A percentile compares a stretch with the other conserved stretches of the same genome.
Conservation (phyloP, 2,797 vertebrate species). For the Microctenopoma steveboyesi region DNA sequence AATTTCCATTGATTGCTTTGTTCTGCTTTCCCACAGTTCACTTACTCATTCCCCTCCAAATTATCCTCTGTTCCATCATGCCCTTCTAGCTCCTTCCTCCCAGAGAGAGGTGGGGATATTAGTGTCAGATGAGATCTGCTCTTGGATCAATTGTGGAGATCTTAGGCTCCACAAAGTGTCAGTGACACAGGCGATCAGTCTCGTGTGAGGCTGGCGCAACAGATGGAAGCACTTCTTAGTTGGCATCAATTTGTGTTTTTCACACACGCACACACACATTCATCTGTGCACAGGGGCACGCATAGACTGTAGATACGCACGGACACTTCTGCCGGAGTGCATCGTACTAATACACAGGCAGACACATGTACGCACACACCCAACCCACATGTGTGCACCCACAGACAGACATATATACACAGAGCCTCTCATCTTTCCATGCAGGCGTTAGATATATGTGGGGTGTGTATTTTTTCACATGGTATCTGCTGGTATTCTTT, state of each 20-base stretch:
- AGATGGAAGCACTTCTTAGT: slow-evolving; percentile 79
- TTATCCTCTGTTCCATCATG: slow-evolving; percentile 23
- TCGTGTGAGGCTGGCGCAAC: slow-evolving; percentile 67
- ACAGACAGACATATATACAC: slow-evolving; percentile 50
- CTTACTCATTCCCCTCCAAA: slow-evolving; percentile 30
- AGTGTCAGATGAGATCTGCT: slow-evolving; percentile 61
- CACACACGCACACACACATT: slow-evolving; percentile 33
- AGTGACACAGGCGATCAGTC: slow-evolving; percentile 67
- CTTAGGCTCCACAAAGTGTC: slow-evolving; percentile 68
- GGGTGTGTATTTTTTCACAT: slow-evolving; percentile 69
- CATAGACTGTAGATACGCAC: slow-evolving; percentile 35
- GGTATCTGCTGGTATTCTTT: slow-evolving; percentile 69
- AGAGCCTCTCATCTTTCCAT: slow-evolving; percentile 66
- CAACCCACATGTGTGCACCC: slow-evolving; percentile 63
- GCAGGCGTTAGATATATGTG: slow-evolving; percentile 61
- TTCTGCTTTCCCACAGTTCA: slow-evolving; percentile 35
- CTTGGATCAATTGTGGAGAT: slow-evolving; percentile 65
- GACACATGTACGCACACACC: slow-evolving; percentile 59
- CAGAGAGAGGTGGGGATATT: slow-evolving; percentile 53
- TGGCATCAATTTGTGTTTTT: slow-evolving; percentile 68
- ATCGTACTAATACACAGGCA: slow-evolving; percentile 43
- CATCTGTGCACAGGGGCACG: slow-evolving; percentile 35
- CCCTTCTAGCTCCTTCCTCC: slow-evolving; percentile 36
- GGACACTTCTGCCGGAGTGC: slow-evolving; percentile 32
- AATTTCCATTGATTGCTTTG: slow-evolving; percentile 19